A percentile compares a stretch with the other conserved stretches of the same genome.
These are phyloP conservation scores for Oreohelix idahoensis DNA, from an alignment of 1,140 invertebrate species.

Conservation along the genomic window DNA sequence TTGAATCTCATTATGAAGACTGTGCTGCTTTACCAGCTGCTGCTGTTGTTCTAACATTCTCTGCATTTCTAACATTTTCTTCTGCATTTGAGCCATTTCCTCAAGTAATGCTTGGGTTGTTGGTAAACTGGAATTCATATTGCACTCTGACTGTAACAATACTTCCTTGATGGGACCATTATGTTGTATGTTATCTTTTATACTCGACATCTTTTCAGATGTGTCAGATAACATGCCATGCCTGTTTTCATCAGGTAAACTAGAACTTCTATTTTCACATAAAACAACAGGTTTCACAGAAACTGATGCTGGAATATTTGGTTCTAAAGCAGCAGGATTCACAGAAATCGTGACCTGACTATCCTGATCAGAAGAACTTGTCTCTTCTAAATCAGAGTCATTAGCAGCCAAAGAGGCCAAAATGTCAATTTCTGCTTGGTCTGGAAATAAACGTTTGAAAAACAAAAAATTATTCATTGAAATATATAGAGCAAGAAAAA, in stretches of 20 bases:
- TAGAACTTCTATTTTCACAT: not conserved
- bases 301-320: not conserved
- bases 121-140: not conserved
- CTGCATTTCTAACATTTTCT: conserved; percentile 54
- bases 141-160: not conserved
- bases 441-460: not conserved
- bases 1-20: not conserved
- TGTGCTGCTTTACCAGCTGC: conserved; percentile 13
- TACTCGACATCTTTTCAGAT: not conserved
- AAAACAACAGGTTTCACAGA: not conserved
- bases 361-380: not conserved
- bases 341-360: not conserved
- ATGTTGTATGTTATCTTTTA: not conserved
- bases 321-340: not conserved
- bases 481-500: too few relatives aligned
- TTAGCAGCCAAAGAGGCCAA: not conserved
- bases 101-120: conserved; percentile 37
- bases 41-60: conserved; percentile 35
- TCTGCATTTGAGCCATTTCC: conserved; percentile 52
- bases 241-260: not conserved
- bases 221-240: not conserved
- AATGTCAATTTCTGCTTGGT: not conserved
- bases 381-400: not conserved
- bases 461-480: not conserved
- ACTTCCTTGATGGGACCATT: not conserved